Evolutionary conservation across 1,140 invertebrate species (phyloP), one percentile per base, ranked within the genome.

Genomic region (Drosophila sulfurigaster): DNA sequence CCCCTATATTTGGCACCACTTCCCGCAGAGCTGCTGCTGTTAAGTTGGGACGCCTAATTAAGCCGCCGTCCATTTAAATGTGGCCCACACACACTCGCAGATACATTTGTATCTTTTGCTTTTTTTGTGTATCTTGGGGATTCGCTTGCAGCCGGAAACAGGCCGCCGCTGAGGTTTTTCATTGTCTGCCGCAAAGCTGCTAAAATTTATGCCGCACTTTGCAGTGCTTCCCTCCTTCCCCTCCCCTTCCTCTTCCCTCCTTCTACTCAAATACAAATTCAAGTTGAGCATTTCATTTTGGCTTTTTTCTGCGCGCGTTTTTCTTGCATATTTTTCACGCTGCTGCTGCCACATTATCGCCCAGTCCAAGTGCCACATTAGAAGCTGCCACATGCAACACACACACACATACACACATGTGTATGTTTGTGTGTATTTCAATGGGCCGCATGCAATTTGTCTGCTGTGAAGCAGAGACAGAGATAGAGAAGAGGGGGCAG

Each of bases 241-340:
- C 51, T 5, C 45, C 65, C 20, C 30, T 35, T n/a, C 65, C 56
- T 3, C 54, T 51, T 8, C 20, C 15, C 20, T n/a, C 11, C 30
- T 8, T 7, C 20, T 25, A 3, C 20, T 38, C 16, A 25, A 78
- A 78, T 69, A 88, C 82, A 81, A 82, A 78, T 74, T 67, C 81
- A 85, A 67, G 71, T 75, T 80, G 64, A 71, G 62, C 82, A 87
- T 88, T 89, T 83, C 77, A 79, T 82, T 87, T 83, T 67, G 81
- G 73, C 20, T 8, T 59, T 63, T 58, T 71, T 58, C 48, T 46
- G 70, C 71, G 35, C 62, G 70, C 48, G 46, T 68, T 71, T 87
- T 88, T 85, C 72, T 86, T 82, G 79, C 77, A 88, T 88, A 82
- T 88, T 82, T 88, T 88, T 88, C 83, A 87, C 83, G 85, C 72